Evolutionary conservation across 2,113 vertebrate species (phyloP), one percentile per base, ranked within the genome.

Genomic region (Cheirogaleus medius): DNA sequence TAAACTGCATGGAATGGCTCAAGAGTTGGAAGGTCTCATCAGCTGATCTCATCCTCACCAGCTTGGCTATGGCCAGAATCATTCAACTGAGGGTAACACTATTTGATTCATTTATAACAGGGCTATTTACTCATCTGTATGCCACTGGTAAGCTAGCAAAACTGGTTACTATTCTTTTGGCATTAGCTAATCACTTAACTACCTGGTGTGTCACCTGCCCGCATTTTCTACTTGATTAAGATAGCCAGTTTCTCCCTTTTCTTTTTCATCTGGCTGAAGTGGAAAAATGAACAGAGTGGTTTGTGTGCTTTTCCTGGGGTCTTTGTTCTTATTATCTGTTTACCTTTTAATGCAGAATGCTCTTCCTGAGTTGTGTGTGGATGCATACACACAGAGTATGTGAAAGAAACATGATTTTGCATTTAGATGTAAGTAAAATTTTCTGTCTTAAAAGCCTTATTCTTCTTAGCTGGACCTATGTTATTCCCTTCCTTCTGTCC

Each of bases 221-320:
- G 49, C 17, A 44, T 86, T 44, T 93, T 86, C 66, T 93, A 14
- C 73, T 93, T 95, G 39, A 34, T 95, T 64, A 85, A 86, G 47
- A 56, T 66, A 18, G 34, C 27, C 54, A 78, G 0, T 80, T 95
- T 90, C 74, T 95, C 15, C 39, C 39, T 37, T 9, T 86, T 64
- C 18, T 63, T 88, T 77, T 89, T 66, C 54, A 39, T 14, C 42
- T 85, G 90, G 73, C 49, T 76, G 29, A 95, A 82, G 49, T 52
- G 56, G 89, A 97, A 73, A 73, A 86, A 68, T 71, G 54, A 89
- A 86, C 23, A 32, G 34, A 23, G 74, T 90, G 56, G 2, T 44
- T 32, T 34, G 60, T 20, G 2, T 58, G 32, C 11, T 90, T 58
- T 93, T 74, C 47, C 47, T 93, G 81, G 49, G 37, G 49, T 78